These are phyloP conservation scores for Melinopterus prodromus DNA, from an alignment of 2,888 invertebrate genomes.

Conservation along the genomic window DNA sequence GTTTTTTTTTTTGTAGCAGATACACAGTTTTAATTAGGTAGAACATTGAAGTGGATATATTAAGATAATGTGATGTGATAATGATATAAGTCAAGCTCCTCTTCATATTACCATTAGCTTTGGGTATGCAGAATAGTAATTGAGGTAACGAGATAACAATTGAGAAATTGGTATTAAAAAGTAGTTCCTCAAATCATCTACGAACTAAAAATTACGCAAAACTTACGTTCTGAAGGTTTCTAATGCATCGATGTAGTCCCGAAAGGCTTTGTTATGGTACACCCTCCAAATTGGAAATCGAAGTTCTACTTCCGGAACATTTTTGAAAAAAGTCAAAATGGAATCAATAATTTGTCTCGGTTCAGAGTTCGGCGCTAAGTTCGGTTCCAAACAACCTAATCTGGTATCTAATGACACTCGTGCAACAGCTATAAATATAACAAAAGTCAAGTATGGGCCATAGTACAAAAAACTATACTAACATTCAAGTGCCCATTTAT, in stretches of 20 bases:
- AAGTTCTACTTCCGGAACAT: conserved; percentile 77
- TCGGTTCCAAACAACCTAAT: conserved; percentile 74
- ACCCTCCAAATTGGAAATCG: conserved; percentile 79
- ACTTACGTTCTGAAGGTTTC: conserved; percentile 76
- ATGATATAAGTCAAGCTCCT: too few relatives aligned
- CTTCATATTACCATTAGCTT: too few relatives aligned
- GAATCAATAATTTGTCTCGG: conserved; percentile 80
- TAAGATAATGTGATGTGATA: too few relatives aligned
- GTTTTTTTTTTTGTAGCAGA: too few relatives aligned
- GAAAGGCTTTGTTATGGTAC: conserved; percentile 75
- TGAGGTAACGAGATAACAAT: too few relatives aligned
- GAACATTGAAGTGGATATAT: too few relatives aligned
- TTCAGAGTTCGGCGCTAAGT: conserved; percentile 64
- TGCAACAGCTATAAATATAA: conserved; percentile 72
- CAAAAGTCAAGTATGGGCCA: conserved; percentile 13
- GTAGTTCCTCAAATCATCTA: too few relatives aligned
- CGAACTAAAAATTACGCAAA: background rate
- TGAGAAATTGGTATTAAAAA: too few relatives aligned
- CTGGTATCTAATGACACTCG: conserved; percentile 83
- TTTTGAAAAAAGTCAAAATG: conserved; percentile 80
- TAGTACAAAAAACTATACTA: conserved; percentile 59
- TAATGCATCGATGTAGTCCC: conserved; percentile 74
- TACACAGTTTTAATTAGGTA: too few relatives aligned
- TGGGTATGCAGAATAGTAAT: too few relatives aligned
- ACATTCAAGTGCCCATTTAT: conserved; percentile 87